These are phyloP conservation scores for Ictidomys tridecemlineatus DNA, from an alignment of 2,113 vertebrate genomes.

Conservation along the genomic window DNA sequence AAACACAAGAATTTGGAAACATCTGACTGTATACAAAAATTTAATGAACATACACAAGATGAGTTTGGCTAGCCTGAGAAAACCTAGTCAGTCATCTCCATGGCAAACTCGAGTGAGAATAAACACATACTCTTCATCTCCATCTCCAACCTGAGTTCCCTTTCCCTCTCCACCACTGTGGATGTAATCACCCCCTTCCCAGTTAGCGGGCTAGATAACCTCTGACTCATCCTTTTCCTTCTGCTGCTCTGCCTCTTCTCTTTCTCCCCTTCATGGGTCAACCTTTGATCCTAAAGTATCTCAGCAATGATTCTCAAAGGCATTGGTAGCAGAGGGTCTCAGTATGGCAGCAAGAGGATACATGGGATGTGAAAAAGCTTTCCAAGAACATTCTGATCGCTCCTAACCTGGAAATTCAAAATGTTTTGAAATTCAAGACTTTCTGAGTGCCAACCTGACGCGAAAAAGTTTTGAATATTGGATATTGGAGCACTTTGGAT, in stretches of 20 bases:
- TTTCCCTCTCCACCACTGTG: background rate
- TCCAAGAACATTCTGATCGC: background rate
- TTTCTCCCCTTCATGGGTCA: background rate
- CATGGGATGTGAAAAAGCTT: background rate
- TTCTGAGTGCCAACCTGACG: background rate
- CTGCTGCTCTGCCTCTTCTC: background rate
- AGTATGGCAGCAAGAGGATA: background rate
- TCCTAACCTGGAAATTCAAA: background rate
- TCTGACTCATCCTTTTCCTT: background rate
- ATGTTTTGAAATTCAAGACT: background rate
- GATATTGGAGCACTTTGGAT: background rate
- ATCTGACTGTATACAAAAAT: background rate
- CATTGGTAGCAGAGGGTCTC: background rate
- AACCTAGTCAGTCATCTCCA: background rate
- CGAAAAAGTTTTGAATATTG: background rate
- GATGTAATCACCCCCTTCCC: background rate
- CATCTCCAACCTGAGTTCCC: background rate
- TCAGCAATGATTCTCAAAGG: background rate
- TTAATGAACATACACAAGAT: background rate
- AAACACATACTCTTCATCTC: background rate
- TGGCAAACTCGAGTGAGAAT: background rate
- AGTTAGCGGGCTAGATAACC: background rate
- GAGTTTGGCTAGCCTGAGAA: background rate
- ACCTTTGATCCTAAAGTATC: background rate
- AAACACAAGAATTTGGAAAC: constrained; percentile 27